These are phyloP conservation scores for Papilio dardanus DNA, from an alignment of 1,140 invertebrate genomes.

Conservation along the genomic window DNA sequence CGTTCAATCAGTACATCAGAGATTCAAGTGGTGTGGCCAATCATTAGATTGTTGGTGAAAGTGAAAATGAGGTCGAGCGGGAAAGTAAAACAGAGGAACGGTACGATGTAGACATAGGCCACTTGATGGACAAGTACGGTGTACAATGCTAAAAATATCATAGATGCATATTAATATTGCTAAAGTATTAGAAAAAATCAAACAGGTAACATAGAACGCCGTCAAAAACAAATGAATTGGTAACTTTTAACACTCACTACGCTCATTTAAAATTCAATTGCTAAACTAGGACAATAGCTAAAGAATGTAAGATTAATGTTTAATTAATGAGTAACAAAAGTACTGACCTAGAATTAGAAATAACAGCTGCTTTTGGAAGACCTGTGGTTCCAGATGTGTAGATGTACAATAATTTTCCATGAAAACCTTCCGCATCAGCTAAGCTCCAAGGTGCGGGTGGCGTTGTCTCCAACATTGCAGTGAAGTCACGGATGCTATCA, in stretches of 20 bases:
- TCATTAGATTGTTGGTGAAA: constrained; percentile 32
- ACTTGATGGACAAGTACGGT: neutral
- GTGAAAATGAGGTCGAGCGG: constrained; percentile 29
- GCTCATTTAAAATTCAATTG: neutral
- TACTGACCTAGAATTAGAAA: constrained; percentile 87
- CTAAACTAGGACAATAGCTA: neutral
- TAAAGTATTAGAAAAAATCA: neutral
- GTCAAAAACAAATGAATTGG: neutral
- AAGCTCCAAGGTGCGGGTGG: constrained; percentile 64
- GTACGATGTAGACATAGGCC: neutral
- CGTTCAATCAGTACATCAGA: neutral
- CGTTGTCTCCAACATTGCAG: constrained; percentile 62
- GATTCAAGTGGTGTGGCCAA: constrained; percentile 15
- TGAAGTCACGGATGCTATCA: constrained; percentile 63
- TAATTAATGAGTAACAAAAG: constrained; percentile 12
- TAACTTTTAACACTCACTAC: neutral
- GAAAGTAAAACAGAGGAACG: constrained; percentile 11
- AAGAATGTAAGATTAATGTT: neutral
- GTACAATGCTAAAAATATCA: no score
- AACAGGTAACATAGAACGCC: no score
- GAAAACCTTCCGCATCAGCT: constrained; percentile 67
- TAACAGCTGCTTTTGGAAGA: constrained; percentile 93
- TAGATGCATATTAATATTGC: no score
- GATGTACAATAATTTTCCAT: constrained; percentile 89
- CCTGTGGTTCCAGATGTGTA: constrained; percentile 96